These are phyloP conservation scores for Tenodera sinensis DNA, from an alignment of 2,888 invertebrate species.

Conservation along the genomic window DNA sequence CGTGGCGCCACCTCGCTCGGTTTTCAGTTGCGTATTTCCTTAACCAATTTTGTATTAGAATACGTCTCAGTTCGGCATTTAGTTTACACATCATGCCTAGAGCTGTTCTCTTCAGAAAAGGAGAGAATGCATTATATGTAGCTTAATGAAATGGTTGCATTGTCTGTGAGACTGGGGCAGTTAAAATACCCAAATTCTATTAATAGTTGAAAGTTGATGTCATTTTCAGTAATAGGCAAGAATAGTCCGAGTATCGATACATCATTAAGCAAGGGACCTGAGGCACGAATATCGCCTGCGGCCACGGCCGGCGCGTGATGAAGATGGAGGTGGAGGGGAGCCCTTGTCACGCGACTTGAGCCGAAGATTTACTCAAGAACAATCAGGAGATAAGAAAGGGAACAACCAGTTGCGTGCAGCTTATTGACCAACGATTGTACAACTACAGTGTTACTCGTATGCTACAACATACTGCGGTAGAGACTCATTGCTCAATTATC, in stretches of 20 bases:
- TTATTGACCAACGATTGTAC: neutral
- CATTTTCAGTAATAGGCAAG: no score
- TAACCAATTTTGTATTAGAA: no score
- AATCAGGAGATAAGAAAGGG: conserved; percentile 1
- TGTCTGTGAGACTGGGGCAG: no score
- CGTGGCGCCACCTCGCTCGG: no score
- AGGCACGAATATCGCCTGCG: neutral
- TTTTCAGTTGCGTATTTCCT: no score
- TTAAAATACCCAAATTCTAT: no score
- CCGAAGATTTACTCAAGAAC: conserved; percentile 13
- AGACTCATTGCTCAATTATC: conserved; percentile 26
- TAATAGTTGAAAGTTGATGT: no score
- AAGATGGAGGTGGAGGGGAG: neutral
- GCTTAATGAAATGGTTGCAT: no score
- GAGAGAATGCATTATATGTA: no score
- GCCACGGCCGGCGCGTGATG: neutral
- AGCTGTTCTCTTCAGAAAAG: no score
- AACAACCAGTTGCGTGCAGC: neutral
- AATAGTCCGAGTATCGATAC: neutral
- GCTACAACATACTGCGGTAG: neutral
- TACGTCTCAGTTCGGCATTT: no score
- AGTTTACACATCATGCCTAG: no score
- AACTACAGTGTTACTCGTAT: neutral
- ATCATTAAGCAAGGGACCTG: neutral
- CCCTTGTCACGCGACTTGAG: neutral